These are phyloP conservation scores for Rhyacichthys aspro DNA, from an alignment of 2,797 vertebrate species.

Conservation along the genomic window DNA sequence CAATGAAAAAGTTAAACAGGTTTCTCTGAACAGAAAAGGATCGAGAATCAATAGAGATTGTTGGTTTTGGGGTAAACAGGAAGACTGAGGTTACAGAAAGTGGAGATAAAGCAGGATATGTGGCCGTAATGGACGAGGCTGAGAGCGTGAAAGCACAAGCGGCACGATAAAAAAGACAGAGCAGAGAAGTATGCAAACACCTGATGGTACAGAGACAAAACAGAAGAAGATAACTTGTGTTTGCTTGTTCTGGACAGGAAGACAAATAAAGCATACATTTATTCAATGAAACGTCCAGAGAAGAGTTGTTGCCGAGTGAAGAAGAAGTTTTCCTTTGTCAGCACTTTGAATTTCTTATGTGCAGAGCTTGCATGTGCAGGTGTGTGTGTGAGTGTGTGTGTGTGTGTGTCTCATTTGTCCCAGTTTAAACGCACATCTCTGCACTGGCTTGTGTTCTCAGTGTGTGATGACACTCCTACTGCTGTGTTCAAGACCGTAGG, in stretches of 20 bases:
- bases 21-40: no score
- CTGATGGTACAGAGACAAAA: conserved; percentile 2
- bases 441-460: conserved; percentile 57
- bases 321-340: conserved; percentile 12
- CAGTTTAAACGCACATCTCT: conserved; percentile 63
- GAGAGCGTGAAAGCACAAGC: conserved; percentile 1
- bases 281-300: background rate
- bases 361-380: conserved; percentile 20
- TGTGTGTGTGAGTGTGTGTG: conserved; percentile 27
- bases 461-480: conserved; percentile 50
- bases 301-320: conserved; percentile 12
- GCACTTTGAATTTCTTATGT: conserved; percentile 20
- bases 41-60: no score
- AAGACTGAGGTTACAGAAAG: no score
- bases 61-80: no score
- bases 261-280: background rate
- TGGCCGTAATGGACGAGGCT: conserved; percentile 1
- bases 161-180: background rate
- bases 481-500: conserved; percentile 18
- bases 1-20: no score
- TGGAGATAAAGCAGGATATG: background rate
- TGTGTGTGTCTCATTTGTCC: conserved; percentile 51
- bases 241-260: background rate
- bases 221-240: background rate
- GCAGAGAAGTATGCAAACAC: background rate